These are phyloP conservation scores for Zeugodacus cucurbitae DNA, from an alignment of 1,140 invertebrate genomes.

Conservation along the genomic window DNA sequence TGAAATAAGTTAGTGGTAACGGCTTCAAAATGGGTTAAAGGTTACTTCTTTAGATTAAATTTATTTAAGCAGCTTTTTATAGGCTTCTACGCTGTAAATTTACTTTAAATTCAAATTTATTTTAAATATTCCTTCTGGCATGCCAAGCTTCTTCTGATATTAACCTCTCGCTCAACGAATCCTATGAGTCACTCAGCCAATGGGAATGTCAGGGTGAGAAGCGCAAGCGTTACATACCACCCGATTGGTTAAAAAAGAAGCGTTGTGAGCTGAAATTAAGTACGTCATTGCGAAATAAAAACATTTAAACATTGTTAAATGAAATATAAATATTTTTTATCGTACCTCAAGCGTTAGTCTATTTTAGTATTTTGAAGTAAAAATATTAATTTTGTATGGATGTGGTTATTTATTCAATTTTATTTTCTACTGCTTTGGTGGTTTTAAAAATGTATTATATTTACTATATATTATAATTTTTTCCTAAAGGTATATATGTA, in stretches of 20 bases:
- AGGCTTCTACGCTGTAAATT: neutral
- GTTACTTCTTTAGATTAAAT: neutral
- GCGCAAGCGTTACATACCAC: slow-evolving; percentile 60
- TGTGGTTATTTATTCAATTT: neutral
- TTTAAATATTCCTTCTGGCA: neutral
- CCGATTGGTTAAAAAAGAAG: slow-evolving; percentile 63
- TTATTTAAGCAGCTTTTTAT: neutral
- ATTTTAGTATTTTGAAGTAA: neutral
- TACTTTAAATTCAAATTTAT: neutral
- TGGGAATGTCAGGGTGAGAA: slow-evolving; percentile 36
- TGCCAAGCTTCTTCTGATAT: neutral
- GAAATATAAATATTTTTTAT: neutral
- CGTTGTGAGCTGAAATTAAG: slow-evolving; percentile 63
- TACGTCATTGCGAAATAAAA: slow-evolving; percentile 47
- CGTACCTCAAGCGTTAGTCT: neutral
- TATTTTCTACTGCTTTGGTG: neutral
- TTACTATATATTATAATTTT: neutral
- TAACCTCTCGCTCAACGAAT: neutral
- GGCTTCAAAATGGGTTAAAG: neutral
- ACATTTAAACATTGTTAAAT: neutral
- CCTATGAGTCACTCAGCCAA: neutral
- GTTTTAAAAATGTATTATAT: neutral
- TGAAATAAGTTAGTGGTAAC: neutral
- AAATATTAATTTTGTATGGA: neutral
- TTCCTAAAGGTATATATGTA: neutral